Evolutionary conservation across 2,888 invertebrate species (phyloP).

Genomic region (Coelogynopora nodosa): DNA sequence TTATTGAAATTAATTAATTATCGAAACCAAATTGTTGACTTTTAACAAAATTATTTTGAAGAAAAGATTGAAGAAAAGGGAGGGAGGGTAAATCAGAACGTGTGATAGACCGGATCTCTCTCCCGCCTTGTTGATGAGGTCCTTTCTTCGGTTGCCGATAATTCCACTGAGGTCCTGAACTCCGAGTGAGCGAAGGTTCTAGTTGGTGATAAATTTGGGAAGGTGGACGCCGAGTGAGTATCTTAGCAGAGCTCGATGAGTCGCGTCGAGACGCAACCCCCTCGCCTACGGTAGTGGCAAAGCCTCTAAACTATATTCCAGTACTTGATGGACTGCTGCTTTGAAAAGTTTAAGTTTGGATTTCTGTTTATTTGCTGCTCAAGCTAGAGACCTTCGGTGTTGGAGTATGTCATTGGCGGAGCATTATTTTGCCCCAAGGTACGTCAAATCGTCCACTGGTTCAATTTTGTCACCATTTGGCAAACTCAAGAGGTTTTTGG

Average conservation of each 20-base stretch:
- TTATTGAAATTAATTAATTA: too few species aligned
- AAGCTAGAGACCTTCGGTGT: too few species aligned
- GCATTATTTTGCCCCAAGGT: too few species aligned
- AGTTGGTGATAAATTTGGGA: background rate
- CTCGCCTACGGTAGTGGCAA: background rate
- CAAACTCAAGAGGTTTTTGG: background rate
- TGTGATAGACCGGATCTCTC: background rate
- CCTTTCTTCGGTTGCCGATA: constrained; percentile 6
- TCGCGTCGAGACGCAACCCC: background rate
- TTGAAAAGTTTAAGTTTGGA: background rate
- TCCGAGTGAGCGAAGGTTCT: background rate
- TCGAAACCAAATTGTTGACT: too few species aligned
- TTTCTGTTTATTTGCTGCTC: too few species aligned
- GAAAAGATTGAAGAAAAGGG: too few species aligned
- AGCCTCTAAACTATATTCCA: background rate
- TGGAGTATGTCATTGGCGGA: too few species aligned
- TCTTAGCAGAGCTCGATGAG: constrained; percentile 1
- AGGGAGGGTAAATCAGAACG: background rate
- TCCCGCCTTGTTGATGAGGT: constrained; percentile 9
- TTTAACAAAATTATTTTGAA: too few species aligned
- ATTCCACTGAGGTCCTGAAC: background rate
- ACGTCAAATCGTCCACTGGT: background rate
- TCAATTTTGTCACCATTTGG: background rate
- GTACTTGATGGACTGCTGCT: background rate
- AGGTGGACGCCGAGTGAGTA: background rate